phyloP scores from a whole-genome alignment of 2,888 invertebrate genomes.

The Hybos culiciformis region DNA sequence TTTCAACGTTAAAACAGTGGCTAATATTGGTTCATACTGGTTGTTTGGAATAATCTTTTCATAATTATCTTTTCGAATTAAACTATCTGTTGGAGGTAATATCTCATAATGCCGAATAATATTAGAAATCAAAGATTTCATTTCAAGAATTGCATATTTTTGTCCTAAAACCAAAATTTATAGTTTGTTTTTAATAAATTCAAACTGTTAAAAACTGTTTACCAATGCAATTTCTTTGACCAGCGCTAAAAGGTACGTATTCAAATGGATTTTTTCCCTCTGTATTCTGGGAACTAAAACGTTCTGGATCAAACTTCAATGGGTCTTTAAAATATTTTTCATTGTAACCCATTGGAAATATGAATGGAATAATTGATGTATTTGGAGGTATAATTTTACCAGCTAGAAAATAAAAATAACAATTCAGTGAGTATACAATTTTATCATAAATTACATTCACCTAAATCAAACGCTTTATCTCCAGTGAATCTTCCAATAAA shows the following conservation, averaged over 20 bases:
- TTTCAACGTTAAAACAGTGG: conserved; percentile 32
- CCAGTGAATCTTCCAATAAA: conserved; percentile 23
- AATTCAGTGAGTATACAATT: too few relatives aligned
- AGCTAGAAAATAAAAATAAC: conserved; percentile 25
- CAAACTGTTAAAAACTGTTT: too few relatives aligned
- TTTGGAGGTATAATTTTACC: conserved; percentile 8
- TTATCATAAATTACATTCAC: too few relatives aligned
- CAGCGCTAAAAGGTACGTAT: conserved; percentile 44
- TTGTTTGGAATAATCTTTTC: neutral
- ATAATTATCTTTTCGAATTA: neutral
- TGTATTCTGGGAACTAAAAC: too few relatives aligned
- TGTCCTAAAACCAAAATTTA: too few relatives aligned
- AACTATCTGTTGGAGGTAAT: conserved; percentile 10
- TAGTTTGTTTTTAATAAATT: too few relatives aligned
- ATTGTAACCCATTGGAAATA: conserved; percentile 13
- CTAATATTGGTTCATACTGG: conserved; percentile 21
- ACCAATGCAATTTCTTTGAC: conserved; percentile 43
- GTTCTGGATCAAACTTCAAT: conserved; percentile 30
- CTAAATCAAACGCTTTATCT: too few relatives aligned
- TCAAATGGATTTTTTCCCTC: conserved; percentile 33
- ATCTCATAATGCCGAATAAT: conserved; percentile 34
- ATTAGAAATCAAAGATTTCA: conserved; percentile 37
- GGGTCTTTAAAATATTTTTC: conserved; percentile 11
- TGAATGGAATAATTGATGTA: conserved; percentile 5
- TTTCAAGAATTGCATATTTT: conserved; percentile 37